Evolutionary conservation across 1,140 invertebrate genomes (phyloP), one percentile per base, ranked within the genome.

Genomic region (Brachystomella parvula): DNA sequence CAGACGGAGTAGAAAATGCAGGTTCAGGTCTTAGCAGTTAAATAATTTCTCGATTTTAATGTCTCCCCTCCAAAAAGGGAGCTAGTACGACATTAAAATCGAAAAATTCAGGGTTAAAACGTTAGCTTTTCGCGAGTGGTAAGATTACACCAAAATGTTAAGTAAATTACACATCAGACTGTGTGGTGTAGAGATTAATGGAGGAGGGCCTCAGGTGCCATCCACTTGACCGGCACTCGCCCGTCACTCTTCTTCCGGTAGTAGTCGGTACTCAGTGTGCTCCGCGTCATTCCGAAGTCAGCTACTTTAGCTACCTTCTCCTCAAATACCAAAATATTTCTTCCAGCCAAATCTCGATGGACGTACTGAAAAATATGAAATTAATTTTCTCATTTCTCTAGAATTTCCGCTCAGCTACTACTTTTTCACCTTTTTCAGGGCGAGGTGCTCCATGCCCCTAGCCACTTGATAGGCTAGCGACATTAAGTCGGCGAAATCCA

Each of bases 181-280:
- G 90, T 24, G 89, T 89, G 2, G 95, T 97, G 76, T 97, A 98
- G 26, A 96, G 12, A 84, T 75, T 94, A 85, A 71, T 94, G 89
- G 75, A 94, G 95, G 6, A 99, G 79, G 0, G 95, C 93, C 79
- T 99, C 96, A 0, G 95, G 94, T 0, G 96, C 94, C 96, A 99
- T 99, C 96, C 96, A 99, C 80, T 98, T 97, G 1, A 99, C 91
- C 3, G 95, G 94, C 65, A 98, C 78, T 39, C 91, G 82, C 26
- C 94, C 94, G 78, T 96, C 93, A n/a, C 92, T 96, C 61, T 88
- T 94, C 80, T 98, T 98, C 64, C 92, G 86, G 78, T 99, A 99
- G 77, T 98, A 98, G 75, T 98, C 94, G 71, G 93, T 87, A 66
- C 88, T 87, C 74, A 94, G 87, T 30, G 99, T 87, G 77, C 98